Base-by-base conservation (phyloP, 1,140 invertebrate species). In the Pseudomyrmex dendroicus region DNA sequence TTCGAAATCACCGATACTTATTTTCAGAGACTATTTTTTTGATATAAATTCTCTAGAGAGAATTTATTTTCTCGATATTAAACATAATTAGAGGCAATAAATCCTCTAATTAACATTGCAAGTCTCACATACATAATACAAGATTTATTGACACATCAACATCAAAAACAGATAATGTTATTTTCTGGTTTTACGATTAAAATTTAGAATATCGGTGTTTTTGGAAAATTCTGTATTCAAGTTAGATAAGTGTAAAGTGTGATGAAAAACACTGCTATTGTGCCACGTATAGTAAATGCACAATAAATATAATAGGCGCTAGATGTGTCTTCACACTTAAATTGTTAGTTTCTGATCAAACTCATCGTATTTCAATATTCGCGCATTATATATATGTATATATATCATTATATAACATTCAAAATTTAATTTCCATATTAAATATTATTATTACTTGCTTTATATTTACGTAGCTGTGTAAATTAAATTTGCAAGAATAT, bases 221-320 rank as follows among this genome's bases (percentile, higher is more conserved):
- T 80, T 80, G 54, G 1, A 25, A 70, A 8, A 50, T 15, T 72
- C 12, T 70, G 44, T 35, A 59, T 78, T 57, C 20, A 68, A 68
- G 52, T 68, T 44, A 12, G 20, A 70, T 22, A 80, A 59, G 54
- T 78, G 76, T 50, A 20, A 70, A 78, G 68, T 35, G 64, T 80
- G 76, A 80, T 59, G 1, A 72, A 8, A 50, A 80, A 66, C 66
- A 80, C 64, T 54, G 46, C 52, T 57, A 76, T 68, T 78, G 76
- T 80, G 64, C 76, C 46, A 70, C 35, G 35, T 35, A 78, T 78
- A 56, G 56, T 46, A 57, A 70, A 80, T 77, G 59, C 10, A 44
- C 13, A 13, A 66, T 20, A 66, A 46, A 35, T 67, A 52, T 4
- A 63, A 12, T 64, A 67, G 50, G 9, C 25, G 35, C 20, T 56